These are phyloP conservation scores for Cyprinella venusta DNA, from an alignment of 2,797 vertebrate species.

Conservation along the genomic window DNA sequence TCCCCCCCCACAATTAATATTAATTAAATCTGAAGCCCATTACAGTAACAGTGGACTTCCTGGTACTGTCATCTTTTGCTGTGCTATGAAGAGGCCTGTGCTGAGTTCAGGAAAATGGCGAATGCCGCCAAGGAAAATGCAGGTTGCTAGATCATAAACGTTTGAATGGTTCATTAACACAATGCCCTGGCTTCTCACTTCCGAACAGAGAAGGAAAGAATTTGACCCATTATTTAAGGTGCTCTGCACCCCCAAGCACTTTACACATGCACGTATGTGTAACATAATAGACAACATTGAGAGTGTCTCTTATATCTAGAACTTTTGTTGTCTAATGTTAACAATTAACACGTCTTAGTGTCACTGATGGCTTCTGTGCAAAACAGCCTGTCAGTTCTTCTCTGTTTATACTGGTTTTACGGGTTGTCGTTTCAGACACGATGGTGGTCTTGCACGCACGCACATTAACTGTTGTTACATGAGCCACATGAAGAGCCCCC, in stretches of 20 bases:
- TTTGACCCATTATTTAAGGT: constrained; percentile 15
- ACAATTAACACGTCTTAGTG: not conserved
- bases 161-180: constrained; percentile 1
- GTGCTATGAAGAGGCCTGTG: not conserved
- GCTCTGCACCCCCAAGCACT: constrained; percentile 36
- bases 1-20: constrained; percentile 7
- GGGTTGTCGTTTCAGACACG: constrained; percentile 37
- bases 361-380: not conserved
- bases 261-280: constrained; percentile 31
- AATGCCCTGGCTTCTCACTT: constrained; percentile 14
- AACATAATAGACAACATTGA: constrained; percentile 14
- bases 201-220: constrained; percentile 12
- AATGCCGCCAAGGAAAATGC: not conserved
- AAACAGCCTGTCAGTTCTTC: not conserved
- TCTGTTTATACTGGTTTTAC: constrained; percentile 3
- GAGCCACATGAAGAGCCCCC: constrained; percentile 10
- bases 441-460: constrained; percentile 14
- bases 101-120: not conserved
- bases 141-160: not conserved
- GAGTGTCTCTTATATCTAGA: constrained; percentile 47
- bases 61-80: constrained; percentile 6
- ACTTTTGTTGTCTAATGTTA: not conserved
- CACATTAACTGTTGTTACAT: not conserved
- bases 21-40: constrained; percentile 13
- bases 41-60: constrained; percentile 7